A percentile compares a stretch with the other conserved stretches of the same genome.
These are phyloP conservation scores for Catagonus wagneri DNA, from an alignment of 2,113 vertebrate species.

Conservation along the genomic window DNA sequence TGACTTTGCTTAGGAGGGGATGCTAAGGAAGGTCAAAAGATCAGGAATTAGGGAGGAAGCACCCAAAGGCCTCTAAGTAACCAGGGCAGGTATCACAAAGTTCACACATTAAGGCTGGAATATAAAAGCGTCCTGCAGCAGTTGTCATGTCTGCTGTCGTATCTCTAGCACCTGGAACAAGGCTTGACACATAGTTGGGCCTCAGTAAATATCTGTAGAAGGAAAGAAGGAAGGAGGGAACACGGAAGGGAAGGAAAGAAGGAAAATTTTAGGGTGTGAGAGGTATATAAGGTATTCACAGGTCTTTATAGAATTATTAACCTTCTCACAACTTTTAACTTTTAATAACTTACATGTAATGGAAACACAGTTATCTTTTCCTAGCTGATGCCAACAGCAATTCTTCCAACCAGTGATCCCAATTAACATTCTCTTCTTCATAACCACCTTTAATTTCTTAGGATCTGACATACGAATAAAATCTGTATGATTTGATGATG, in stretches of 20 bases:
- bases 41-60: not conserved
- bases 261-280: not conserved
- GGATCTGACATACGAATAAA: conserved; percentile 13
- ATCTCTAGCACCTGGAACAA: not conserved
- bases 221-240: not conserved
- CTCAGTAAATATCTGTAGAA: not conserved
- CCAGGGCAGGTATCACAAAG: not conserved
- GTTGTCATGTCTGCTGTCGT: not conserved
- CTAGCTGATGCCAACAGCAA: not conserved
- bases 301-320: conserved; percentile 8
- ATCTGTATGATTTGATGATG: not conserved
- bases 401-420: conserved; percentile 5
- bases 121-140: not conserved
- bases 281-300: not conserved
- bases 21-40: not conserved
- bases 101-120: not conserved
- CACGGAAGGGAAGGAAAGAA: not conserved
- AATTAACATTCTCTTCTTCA: conserved; percentile 24
- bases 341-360: conserved; percentile 30
- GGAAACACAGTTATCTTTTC: not conserved
- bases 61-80: not conserved
- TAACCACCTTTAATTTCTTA: conserved; percentile 17
- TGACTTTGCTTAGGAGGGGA: not conserved
- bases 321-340: not conserved
- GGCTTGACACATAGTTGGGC: not conserved